phyloP scores from a whole-genome alignment of 2,797 vertebrate genomes.

The Vespertilio murinus region DNA sequence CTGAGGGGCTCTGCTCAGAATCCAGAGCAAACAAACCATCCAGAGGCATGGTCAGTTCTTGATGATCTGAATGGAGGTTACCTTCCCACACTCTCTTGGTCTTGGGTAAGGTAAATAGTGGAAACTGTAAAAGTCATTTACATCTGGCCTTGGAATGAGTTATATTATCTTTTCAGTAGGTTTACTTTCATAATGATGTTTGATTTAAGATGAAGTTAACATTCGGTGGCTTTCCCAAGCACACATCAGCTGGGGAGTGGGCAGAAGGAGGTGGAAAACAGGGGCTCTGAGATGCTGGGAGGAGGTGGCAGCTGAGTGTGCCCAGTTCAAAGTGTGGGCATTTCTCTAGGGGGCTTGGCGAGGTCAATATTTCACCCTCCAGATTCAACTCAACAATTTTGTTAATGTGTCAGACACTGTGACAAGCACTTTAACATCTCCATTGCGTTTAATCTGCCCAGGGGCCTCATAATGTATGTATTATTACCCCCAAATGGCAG shows the following conservation, averaged over 20 bases:
- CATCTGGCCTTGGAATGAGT: conserved; percentile 61
- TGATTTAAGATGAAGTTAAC: conserved; percentile 76
- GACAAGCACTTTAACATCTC: conserved; percentile 54
- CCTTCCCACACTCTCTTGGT: conserved; percentile 24
- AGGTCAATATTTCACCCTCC: conserved; percentile 54
- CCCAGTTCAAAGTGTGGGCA: not conserved
- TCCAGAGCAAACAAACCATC: not conserved
- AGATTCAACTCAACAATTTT: conserved; percentile 44
- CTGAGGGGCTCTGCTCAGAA: not conserved
- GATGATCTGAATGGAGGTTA: conserved; percentile 26
- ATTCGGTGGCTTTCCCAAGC: conserved; percentile 65
- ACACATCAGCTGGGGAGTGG: conserved; percentile 30
- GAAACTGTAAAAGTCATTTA: conserved; percentile 61
- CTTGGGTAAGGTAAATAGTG: conserved; percentile 51
- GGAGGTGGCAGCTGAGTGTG: not conserved
- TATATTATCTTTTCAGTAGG: conserved; percentile 40
- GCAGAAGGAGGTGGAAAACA: not conserved
- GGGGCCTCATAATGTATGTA: conserved; percentile 37
- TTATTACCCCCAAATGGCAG: conserved; percentile 67
- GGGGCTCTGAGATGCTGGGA: not conserved
- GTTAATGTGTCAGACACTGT: conserved; percentile 30
- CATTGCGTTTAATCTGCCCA: conserved; percentile 50
- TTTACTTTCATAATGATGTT: conserved; percentile 75
- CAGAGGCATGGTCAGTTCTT: not conserved
- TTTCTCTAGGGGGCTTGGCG: not conserved